Base-by-base conservation (phyloP, 2,113 vertebrate species). In the Dryoscopus gambensis region DNA sequence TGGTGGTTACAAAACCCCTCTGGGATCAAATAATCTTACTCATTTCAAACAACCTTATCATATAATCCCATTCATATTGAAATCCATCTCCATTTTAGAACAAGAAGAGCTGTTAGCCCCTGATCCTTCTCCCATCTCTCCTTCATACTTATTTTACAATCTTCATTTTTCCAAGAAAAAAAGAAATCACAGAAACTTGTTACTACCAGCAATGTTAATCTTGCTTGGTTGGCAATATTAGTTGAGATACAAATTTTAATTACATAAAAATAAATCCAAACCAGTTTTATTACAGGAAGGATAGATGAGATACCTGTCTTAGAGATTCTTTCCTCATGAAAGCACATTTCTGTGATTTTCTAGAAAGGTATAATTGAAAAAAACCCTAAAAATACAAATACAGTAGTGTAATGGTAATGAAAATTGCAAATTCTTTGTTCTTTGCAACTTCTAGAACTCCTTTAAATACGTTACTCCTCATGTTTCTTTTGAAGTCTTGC, bases 1-100 rank as follows among this genome's bases (percentile, higher is more conserved):
- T 25, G 13, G 10, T 63, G 3, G 10, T 50, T 62, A 22, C 28
- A 86, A 74, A 83, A n/a, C 7, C 0, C 0, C 13, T 63, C 33
- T 23, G 5, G 9, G 13, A 47, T 63, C 8, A 89, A 46, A 44
- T 33, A 78, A 4, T 63, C 9, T 83, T 18, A 10, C 4, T 71
- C 2, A 50, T 59, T 79, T 80, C 24, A 40, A 73, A 50, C 16
- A 55, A n/a, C 1, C 2, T 69, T 60, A 24, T 65, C 4, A 11
- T 74, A 84, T 22, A 63, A 44, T 37, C 11, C 9, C 15, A 78
- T 11, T 15, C 13, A 62, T 3, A 28, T 55, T 85, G 70, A 53
- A 62, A 75, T 49, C 15, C 57, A 37, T 11, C 3, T 40, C 3
- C 13, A 23, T 46, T 33, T 59, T 64, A 55, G 33, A 85, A 62